Conservation (phyloP, 2,113 vertebrate genomes). For the Scolopax mira region DNA sequence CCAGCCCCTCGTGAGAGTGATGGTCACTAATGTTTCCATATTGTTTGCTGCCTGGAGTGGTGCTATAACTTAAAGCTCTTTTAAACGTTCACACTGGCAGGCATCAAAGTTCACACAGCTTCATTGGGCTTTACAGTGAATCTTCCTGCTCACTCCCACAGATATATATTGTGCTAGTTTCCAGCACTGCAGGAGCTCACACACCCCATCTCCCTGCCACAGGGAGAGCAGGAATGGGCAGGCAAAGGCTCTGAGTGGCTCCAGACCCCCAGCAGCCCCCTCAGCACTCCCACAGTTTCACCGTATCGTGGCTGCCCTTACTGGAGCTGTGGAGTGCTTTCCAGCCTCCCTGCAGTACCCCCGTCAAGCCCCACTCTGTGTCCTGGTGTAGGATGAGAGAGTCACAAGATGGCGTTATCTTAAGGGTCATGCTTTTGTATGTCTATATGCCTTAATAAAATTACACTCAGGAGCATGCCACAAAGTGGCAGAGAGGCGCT, state of each 20-base stretch:
- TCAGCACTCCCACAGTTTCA: background rate
- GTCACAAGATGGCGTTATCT: too few species aligned
- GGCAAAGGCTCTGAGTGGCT: background rate
- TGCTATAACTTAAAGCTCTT: background rate
- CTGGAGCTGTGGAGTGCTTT: background rate
- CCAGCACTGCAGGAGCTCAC: background rate
- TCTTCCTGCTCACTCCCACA: background rate
- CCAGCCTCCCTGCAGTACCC: background rate
- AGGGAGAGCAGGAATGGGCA: background rate
- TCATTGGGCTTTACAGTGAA: rapidly evolving
- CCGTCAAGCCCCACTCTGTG: background rate
- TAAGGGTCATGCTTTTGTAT: background rate
- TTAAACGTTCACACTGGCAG: background rate
- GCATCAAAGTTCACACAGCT: background rate
- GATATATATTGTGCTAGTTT: rapidly evolving
- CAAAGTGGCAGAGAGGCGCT: background rate
- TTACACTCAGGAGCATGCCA: background rate
- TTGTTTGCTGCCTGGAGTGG: background rate
- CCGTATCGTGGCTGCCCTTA: background rate
- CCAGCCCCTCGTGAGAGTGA: background rate
- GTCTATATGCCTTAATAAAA: background rate
- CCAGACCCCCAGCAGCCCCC: background rate
- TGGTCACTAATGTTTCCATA: background rate
- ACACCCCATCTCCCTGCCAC: background rate
- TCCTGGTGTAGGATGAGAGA: background rate